Conservation (phyloP, 2,797 vertebrate species). For the Microchirus variegatus region DNA sequence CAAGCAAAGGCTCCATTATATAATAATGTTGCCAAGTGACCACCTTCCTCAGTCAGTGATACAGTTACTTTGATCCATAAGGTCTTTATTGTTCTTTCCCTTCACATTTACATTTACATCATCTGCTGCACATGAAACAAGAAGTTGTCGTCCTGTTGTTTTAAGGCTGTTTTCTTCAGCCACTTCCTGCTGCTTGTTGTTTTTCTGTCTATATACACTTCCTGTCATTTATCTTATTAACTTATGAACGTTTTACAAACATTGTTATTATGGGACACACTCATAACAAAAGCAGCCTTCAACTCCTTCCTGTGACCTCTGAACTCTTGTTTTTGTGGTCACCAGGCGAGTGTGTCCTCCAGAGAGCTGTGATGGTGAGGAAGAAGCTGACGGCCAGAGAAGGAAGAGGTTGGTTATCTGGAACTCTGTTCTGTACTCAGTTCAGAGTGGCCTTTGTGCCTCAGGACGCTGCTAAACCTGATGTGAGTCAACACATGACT, state of each 20-base stretch:
- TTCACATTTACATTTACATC: no score
- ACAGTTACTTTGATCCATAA: no score
- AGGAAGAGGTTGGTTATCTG: constrained; percentile 83
- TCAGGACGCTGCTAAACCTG: constrained; percentile 77
- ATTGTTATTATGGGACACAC: not conserved
- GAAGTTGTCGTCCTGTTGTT: not conserved
- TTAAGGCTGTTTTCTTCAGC: constrained; percentile 20
- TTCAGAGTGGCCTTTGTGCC: constrained; percentile 89
- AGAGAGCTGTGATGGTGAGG: constrained; percentile 85
- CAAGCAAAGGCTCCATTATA: constrained; percentile 51
- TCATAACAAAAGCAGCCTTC: not conserved
- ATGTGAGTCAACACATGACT: constrained; percentile 67
- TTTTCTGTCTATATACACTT: constrained; percentile 33
- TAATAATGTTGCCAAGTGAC: no score
- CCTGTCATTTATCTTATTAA: constrained; percentile 47
- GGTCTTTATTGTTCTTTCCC: no score
- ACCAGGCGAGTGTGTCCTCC: constrained; percentile 88
- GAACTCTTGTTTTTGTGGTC: constrained; percentile 4
- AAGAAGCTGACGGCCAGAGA: constrained; percentile 83
- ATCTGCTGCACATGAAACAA: constrained; percentile 17
- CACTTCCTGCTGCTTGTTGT: constrained; percentile 22
- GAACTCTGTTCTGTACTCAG: constrained; percentile 90
- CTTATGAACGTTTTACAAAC: not conserved
- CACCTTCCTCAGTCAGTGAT: no score
- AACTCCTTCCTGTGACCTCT: not conserved